Conservation (phyloP, 2,797 vertebrate genomes). For the Muscicapa comitata region DNA sequence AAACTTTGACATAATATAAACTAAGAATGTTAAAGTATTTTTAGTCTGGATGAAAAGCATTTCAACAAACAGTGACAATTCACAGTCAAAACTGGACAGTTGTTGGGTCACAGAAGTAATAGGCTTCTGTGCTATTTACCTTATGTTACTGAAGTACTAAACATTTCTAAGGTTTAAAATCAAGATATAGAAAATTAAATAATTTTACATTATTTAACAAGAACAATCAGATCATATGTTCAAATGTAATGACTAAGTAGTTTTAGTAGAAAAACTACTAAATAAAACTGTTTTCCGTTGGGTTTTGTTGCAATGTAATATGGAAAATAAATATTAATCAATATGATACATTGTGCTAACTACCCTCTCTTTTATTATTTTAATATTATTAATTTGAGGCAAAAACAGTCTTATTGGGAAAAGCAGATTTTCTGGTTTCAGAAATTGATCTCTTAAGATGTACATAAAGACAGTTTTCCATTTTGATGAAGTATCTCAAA, state of each 20-base stretch:
- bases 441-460: not conserved
- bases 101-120: not conserved
- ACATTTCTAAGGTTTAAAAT: not conserved
- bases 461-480: fast-evolving
- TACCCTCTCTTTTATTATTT: not conserved
- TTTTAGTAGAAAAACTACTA: not conserved
- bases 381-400: not conserved
- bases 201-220: not conserved
- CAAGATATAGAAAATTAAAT: not conserved
- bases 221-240: fast-evolving
- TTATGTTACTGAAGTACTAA: not conserved
- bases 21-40: not conserved
- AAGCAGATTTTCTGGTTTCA: not conserved
- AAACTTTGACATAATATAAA: not conserved
- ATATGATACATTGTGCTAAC: not conserved
- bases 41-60: not conserved
- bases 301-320: not conserved
- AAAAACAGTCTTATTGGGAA: not conserved
- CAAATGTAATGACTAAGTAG: not conserved
- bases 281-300: not conserved
- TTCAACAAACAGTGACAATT: not conserved
- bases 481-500: not conserved
- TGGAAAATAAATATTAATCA: not conserved
- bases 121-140: not conserved
- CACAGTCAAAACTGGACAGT: not conserved